Evolutionary conservation across 2,888 invertebrate genomes (phyloP), one percentile per base, ranked within the genome.

Genomic region (Polydrusus cervinus): DNA sequence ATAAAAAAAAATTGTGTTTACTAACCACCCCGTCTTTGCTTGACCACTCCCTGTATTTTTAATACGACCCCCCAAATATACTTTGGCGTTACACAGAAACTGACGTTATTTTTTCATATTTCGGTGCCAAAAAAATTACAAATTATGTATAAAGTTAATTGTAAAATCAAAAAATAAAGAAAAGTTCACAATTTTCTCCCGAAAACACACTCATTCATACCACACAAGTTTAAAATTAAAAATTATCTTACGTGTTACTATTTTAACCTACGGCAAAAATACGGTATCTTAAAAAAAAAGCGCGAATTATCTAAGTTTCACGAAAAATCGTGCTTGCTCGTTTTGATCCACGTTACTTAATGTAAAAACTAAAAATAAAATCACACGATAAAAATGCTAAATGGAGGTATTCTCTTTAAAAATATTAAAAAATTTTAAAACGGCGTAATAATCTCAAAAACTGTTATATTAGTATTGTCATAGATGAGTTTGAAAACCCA

Each of bases 331-430:
- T 13, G 9, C 14, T 9, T 34, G 16, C 30, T 14, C 16, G 13
- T n/a, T n/a, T 51, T 16, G 11, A 30, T 51, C 30, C 25, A 47
- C 49, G 34, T 3, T 34, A 65, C 49, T n/a, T 65, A 65, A 49
- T 65, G n/a, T 25, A 14, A 47, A 65, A 65, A 65, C 18, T 47
- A 34, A 43, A 51, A 65, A 34, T 49, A 62, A 65, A 65, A 65
- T 65, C 65, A 65, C 65, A 65, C 47, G n/a, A 62, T 16, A 38
- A 60, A 60, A 40, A 60, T 25, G 14, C 55, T 57, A 57, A 38
- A 38, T 60, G 57, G 38, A 60, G 57, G 57, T 60, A 60, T 60
- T 55, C 34, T 14, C 20, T 53, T n/a, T 1, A 11, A 30, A n/a
- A 55, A 55, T n/a, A n/a, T n/a, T n/a, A n/a, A n/a, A n/a, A n/a